Conservation (phyloP, 2,113 vertebrate species). For the Emydocephalus ijimae region DNA sequence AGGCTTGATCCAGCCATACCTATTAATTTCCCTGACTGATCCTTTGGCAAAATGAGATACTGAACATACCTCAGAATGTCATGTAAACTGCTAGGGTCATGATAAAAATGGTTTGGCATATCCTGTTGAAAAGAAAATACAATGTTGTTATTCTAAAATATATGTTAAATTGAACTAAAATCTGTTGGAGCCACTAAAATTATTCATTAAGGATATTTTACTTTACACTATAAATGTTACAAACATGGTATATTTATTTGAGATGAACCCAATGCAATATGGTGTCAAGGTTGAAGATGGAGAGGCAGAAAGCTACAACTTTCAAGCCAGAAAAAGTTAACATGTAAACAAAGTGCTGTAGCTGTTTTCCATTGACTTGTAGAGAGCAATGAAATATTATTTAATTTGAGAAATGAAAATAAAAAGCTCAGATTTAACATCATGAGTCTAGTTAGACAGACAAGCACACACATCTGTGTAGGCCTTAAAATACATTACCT, state of each 20-base stretch:
- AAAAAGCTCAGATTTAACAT: neutral
- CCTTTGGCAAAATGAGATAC: neutral
- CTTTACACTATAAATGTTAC: neutral
- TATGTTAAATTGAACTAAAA: neutral
- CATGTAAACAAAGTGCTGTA: neutral
- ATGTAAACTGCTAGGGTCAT: constrained; percentile 82
- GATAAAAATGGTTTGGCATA: constrained; percentile 93
- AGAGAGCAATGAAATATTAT: neutral
- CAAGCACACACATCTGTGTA: neutral
- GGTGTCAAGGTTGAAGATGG: neutral
- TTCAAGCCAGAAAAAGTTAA: neutral
- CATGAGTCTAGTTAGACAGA: neutral
- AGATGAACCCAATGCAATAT: neutral
- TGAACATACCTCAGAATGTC: constrained; percentile 82
- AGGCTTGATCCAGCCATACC: neutral
- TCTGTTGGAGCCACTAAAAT: neutral
- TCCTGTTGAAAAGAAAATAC: constrained; percentile 75
- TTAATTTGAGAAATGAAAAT: neutral
- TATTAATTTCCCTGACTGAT: neutral
- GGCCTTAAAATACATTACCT: neutral
- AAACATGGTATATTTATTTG: neutral
- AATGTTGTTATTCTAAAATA: constrained; percentile 21
- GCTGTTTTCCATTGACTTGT: neutral
- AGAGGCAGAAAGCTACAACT: neutral
- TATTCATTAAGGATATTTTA: neutral